Evolutionary conservation across 2,888 invertebrate genomes (phyloP).

Genomic region (Eubasilissa splendida): DNA sequence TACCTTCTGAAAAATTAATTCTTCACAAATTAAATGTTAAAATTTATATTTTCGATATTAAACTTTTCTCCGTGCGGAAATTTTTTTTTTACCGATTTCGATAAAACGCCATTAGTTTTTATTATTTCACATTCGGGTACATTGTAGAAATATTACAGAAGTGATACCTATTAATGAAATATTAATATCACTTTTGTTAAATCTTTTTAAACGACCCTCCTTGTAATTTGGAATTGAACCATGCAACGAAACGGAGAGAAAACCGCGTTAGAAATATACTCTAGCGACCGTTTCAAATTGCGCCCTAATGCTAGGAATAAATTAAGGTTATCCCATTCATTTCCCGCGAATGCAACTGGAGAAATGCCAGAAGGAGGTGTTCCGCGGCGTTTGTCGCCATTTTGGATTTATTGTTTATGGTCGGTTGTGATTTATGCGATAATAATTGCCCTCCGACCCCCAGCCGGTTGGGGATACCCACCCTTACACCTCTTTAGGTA

Average conservation of each 20-base stretch:
- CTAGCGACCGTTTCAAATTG: constrained; percentile 16
- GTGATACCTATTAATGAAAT: too few species aligned
- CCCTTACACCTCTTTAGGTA: neutral
- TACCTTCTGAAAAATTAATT: too few species aligned
- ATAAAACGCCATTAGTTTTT: too few species aligned
- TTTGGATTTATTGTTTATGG: constrained; percentile 42
- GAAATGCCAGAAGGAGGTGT: constrained; percentile 26
- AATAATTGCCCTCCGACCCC: constrained; percentile 44
- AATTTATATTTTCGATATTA: too few species aligned
- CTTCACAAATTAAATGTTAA: too few species aligned
- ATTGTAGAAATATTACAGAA: too few species aligned
- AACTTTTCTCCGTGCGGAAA: too few species aligned
- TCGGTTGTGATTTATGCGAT: constrained; percentile 45
- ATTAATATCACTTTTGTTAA: neutral
- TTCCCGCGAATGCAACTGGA: constrained; percentile 30
- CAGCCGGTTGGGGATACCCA: neutral
- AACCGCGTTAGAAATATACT: neutral
- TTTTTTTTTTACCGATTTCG: too few species aligned
- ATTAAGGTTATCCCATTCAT: constrained; percentile 16
- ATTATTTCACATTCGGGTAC: too few species aligned
- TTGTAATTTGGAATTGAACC: constrained; percentile 20
- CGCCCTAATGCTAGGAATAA: constrained; percentile 26
- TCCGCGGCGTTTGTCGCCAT: constrained; percentile 34
- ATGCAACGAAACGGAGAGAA: neutral
- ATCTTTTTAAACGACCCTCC: neutral